Percentiles rank a stretch among this genome's conserved stretches.
Conservation (phyloP, 2,113 vertebrate genomes). For the Cromileptes altivelis region DNA sequence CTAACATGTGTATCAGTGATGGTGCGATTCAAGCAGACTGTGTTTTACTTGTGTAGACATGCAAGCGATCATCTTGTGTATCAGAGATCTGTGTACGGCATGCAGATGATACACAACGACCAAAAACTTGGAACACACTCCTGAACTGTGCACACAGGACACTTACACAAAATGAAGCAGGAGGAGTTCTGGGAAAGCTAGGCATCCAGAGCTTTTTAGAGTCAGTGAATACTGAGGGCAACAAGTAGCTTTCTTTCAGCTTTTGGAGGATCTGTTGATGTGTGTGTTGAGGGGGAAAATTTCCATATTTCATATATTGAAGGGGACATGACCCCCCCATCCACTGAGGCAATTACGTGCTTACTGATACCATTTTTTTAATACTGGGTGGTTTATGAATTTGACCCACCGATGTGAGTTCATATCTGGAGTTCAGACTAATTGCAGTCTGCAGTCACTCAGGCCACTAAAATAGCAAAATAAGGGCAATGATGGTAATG, state of each 20-base stretch:
- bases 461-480: not conserved
- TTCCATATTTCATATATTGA: slow-evolving; percentile 20
- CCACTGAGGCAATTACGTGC: not conserved
- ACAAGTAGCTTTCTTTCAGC: not conserved
- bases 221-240: not conserved
- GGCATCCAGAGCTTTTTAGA: not conserved
- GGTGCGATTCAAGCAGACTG: not conserved
- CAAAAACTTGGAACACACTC: not conserved
- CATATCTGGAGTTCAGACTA: not conserved
- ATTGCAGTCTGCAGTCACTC: not conserved
- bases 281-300: not conserved
- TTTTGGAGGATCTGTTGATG: not conserved
- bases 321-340: not conserved
- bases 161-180: not conserved
- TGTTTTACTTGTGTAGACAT: not conserved
- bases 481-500: not conserved
- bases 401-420: not conserved
- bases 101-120: not conserved
- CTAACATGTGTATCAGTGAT: not conserved
- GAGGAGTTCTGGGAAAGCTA: not conserved
- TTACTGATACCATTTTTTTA: not conserved
- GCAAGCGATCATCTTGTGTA: not conserved
- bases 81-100: not conserved
- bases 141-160: not conserved
- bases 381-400: not conserved